Evolutionary conservation across 2,113 vertebrate species (phyloP).

Genomic region (Gasterosteus aculeatus): DNA sequence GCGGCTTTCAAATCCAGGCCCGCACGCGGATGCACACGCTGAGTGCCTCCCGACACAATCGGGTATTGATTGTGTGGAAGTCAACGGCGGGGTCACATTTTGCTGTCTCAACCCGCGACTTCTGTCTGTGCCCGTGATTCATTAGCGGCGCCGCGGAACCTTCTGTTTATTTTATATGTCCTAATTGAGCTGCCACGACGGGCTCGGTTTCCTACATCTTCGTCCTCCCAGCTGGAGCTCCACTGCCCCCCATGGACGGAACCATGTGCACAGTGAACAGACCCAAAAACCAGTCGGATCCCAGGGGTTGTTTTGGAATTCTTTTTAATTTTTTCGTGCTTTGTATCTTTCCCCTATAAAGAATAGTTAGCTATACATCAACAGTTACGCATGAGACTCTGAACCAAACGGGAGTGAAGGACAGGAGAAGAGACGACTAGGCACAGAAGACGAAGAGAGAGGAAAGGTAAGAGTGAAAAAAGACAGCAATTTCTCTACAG

Average conservation of each 20-base stretch:
- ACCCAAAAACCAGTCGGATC: conserved; percentile 44
- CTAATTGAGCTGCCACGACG: conserved; percentile 42
- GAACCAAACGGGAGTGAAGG: conserved; percentile 79
- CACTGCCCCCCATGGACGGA: neutral
- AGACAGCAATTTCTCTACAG: conserved; percentile 77
- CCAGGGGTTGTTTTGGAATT: conserved; percentile 64
- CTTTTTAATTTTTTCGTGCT: conserved; percentile 86
- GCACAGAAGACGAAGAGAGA: conserved; percentile 73
- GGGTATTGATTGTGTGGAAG: conserved; percentile 78
- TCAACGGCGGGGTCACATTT: conserved; percentile 79
- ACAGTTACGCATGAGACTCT: conserved; percentile 82
- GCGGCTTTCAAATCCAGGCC: conserved; percentile 75
- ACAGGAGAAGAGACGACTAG: conserved; percentile 75
- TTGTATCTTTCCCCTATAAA: conserved; percentile 86
- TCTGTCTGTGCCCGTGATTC: conserved; percentile 65
- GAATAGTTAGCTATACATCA: conserved; percentile 88
- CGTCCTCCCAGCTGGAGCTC: conserved; percentile 15
- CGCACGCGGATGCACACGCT: conserved; percentile 73
- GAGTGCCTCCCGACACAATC: conserved; percentile 75
- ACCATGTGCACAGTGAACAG: conserved; percentile 43
- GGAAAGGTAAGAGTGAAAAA: conserved; percentile 69
- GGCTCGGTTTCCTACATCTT: conserved; percentile 45
- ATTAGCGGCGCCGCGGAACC: conserved; percentile 44
- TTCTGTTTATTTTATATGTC: conserved; percentile 55
- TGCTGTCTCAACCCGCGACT: conserved; percentile 52